Evolutionary conservation across 2,113 vertebrate species (phyloP), one percentile per base, ranked within the genome.

Genomic region (Ceyx cyanopectus): DNA sequence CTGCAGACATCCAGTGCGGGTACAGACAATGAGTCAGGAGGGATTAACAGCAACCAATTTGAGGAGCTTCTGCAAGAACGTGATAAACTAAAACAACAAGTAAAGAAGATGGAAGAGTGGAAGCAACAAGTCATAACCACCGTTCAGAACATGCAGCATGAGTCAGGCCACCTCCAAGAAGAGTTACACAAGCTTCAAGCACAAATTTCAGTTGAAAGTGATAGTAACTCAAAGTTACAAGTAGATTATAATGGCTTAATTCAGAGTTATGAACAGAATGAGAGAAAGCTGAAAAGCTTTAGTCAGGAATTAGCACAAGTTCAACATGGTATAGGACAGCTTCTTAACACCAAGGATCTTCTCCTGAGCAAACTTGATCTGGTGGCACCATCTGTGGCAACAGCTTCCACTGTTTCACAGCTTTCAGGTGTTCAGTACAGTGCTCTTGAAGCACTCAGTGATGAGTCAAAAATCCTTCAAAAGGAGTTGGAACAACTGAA

Each of bases 41-140:
- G 98, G 5, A 98, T 99, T 76, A 99, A 99, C 73, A 99, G 99
- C 95, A 99, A 99, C 93, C 99, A 99, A 95, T 99, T 99, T 77
- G 99, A 99, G 94, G 98, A 99, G 77, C 98, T 99, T 57, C 95
- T 99, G 5, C 99, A 99, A 73, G 99, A 99, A 67, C 97, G 99
- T 3, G 98, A 99, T 96, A 98, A 98, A 6, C 93, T 99, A 57
- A 99, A 99, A 74, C 99, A 99, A 60, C 99, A 99, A 90, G 99
- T 99, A 40, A 99, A 99, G 97, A 99, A 99, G 95, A 99, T 99
- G 98, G 99, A 99, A 30, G 99, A 99, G 92, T 99, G 99, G 99
- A 99, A 99, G 83, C 98, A 99, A 72, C 99, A 99, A 87, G 99
- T 99, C 62, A 99, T 99, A 94, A 99, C 99, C 21, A 99, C 99